Conservation (phyloP, 2,888 invertebrate genomes). For the Temnothorax rugatulus region DNA sequence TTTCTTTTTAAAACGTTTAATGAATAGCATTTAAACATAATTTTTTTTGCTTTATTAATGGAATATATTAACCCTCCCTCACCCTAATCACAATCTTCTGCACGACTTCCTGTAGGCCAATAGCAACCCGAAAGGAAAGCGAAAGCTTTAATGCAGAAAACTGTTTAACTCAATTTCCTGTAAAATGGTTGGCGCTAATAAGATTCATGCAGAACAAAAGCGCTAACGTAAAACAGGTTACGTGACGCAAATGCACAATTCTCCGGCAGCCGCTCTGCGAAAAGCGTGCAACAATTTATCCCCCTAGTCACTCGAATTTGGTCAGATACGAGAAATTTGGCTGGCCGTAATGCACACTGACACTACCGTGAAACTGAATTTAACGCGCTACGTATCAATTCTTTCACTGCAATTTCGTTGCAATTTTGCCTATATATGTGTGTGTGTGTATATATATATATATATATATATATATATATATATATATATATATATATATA, state of each 20-base stretch:
- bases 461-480: too few relatives aligned
- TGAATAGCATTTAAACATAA: not conserved
- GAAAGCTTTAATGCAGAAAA: constrained; percentile 77
- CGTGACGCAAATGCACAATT: constrained; percentile 83
- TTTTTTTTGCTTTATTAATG: not conserved
- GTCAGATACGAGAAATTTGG: constrained; percentile 65
- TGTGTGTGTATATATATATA: not conserved
- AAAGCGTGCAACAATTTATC: constrained; percentile 71
- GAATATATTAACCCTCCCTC: constrained; percentile 9
- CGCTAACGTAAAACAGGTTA: constrained; percentile 82
- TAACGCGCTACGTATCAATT: constrained; percentile 67
- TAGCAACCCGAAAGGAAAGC: constrained; percentile 57
- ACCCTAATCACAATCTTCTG: constrained; percentile 35
- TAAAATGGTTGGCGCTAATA: constrained; percentile 82
- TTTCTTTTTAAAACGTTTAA: not conserved
- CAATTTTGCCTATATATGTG: constrained; percentile 43
- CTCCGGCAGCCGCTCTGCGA: constrained; percentile 67
- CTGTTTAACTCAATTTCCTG: constrained; percentile 80
- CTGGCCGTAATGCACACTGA: constrained; percentile 61
- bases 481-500: too few relatives aligned
- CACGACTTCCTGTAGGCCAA: constrained; percentile 34
- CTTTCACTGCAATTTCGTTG: constrained; percentile 65
- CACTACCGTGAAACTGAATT: constrained; percentile 65
- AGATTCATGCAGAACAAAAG: constrained; percentile 82
- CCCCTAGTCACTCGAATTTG: constrained; percentile 68